Percentiles rank a stretch among this genome's conserved stretches.
These are phyloP conservation scores for Eulacestoma nigropectus DNA, from an alignment of 2,113 vertebrate genomes.

Conservation along the genomic window DNA sequence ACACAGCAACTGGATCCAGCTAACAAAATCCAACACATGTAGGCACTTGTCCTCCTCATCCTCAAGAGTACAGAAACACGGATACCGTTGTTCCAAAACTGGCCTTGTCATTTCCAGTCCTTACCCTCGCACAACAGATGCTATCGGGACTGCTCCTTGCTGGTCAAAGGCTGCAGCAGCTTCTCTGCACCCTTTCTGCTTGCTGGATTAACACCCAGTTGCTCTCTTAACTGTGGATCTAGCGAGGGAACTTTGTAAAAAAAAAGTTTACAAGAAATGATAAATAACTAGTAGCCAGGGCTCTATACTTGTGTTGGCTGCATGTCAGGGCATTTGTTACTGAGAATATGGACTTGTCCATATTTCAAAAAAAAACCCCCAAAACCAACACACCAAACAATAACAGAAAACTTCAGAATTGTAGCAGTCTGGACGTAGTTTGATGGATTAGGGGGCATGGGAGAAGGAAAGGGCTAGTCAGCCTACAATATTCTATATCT, in stretches of 20 bases:
- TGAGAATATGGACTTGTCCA: not conserved
- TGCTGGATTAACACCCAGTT: not conserved
- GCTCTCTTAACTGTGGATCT: not conserved
- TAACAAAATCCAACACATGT: constrained; percentile 72
- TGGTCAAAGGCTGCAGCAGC: not conserved
- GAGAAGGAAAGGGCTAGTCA: not conserved
- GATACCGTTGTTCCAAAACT: constrained; percentile 36
- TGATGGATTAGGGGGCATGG: not conserved
- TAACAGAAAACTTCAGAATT: not conserved
- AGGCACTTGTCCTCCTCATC: constrained; percentile 65
- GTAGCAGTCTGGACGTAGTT: not conserved
- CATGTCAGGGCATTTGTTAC: not conserved
- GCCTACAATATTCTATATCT: not conserved
- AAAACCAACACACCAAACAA: not conserved
- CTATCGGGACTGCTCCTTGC: not conserved
- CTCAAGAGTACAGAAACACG: constrained; percentile 56
- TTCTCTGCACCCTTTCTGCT: not conserved
- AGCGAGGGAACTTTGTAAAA: not conserved
- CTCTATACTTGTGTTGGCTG: not conserved
- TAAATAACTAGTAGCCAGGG: not conserved
- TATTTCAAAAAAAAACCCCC: not conserved
- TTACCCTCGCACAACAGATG: not conserved
- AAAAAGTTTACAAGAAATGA: not conserved
- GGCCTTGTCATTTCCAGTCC: constrained; percentile 31
- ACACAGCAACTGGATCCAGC: constrained; percentile 69